These are phyloP conservation scores for Dermatemys mawii DNA, from an alignment of 2,113 vertebrate genomes.

Conservation along the genomic window DNA sequence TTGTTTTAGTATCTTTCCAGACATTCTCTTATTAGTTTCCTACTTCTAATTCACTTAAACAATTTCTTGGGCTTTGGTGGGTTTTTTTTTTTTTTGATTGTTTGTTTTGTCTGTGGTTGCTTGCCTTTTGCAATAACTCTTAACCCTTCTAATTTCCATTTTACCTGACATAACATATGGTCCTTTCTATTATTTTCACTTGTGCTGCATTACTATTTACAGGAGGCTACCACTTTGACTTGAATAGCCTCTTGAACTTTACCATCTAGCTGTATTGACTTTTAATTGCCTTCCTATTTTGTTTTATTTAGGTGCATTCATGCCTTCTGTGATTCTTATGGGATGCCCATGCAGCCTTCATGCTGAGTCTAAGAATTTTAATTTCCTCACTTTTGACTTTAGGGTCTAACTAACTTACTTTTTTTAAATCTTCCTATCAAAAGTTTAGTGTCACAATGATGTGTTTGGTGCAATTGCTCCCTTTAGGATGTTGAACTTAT, in stretches of 20 bases:
- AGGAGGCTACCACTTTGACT: slow-evolving; percentile 17
- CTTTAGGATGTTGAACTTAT: slow-evolving; percentile 63
- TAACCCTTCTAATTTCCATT: neutral
- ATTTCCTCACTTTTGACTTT: slow-evolving; percentile 71
- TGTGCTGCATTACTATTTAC: slow-evolving; percentile 6
- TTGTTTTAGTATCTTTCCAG: neutral
- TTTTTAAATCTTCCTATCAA: slow-evolving; percentile 59
- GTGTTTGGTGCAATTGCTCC: slow-evolving; percentile 57
- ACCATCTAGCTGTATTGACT: neutral
- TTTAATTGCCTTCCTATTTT: slow-evolving; percentile 52
- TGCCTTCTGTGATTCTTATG: slow-evolving; percentile 58
- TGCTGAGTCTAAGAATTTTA: slow-evolving; percentile 72
- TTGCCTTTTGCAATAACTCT: neutral
- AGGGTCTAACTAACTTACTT: slow-evolving; percentile 46
- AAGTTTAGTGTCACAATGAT: slow-evolving; percentile 62
- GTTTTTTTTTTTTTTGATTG: too few species aligned
- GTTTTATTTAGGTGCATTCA: slow-evolving; percentile 69
- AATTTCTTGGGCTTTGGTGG: neutral
- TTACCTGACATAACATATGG: neutral
- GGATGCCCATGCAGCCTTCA: slow-evolving; percentile 68
- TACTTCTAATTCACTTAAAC: neutral
- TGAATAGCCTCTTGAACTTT: slow-evolving; percentile 30
- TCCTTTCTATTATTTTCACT: neutral
- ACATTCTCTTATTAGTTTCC: neutral
- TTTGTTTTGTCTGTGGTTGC: neutral